Conservation (phyloP, 2,888 invertebrate species). For the Drosophila kanekoi region DNA sequence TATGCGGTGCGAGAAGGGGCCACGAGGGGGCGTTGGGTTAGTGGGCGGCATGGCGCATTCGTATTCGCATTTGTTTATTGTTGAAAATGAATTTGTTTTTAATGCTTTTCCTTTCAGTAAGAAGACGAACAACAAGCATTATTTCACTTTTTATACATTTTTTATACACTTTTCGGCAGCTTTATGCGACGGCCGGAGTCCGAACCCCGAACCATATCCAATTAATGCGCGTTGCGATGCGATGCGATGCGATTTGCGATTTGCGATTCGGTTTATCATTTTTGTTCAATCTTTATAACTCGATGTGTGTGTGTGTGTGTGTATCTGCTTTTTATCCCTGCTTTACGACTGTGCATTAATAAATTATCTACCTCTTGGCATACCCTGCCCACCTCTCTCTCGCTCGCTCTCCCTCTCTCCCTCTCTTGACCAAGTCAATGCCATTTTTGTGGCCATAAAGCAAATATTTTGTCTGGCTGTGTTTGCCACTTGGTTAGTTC, state of each 20-base stretch:
- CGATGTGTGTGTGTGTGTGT: conserved; percentile 11
- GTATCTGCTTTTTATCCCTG: conserved; percentile 32
- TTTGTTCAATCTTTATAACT: conserved; percentile 37
- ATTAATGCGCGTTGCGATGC: conserved; percentile 57
- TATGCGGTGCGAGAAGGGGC: neutral
- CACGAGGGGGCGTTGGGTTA: neutral
- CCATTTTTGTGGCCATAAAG: conserved; percentile 68
- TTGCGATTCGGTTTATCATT: conserved; percentile 43
- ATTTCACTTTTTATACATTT: conserved; percentile 9
- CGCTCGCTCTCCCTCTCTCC: neutral
- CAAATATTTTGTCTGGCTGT: conserved; percentile 43
- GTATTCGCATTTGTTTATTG: conserved; percentile 65
- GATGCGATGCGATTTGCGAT: conserved; percentile 23
- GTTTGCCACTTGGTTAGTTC: conserved; percentile 41
- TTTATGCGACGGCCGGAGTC: conserved; percentile 32
- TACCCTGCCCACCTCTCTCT: neutral
- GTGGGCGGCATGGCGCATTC: conserved; percentile 44
- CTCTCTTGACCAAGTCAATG: conserved; percentile 53
- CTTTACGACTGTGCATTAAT: conserved; percentile 67
- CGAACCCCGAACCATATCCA: conserved; percentile 31
- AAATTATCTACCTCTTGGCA: conserved; percentile 40
- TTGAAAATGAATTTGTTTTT: conserved; percentile 49
- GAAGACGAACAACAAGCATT: conserved; percentile 11
- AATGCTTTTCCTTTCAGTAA: conserved; percentile 54
- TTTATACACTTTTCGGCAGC: conserved; percentile 29